These are phyloP conservation scores for Aplochiton taeniatus DNA, from an alignment of 2,797 vertebrate species.

Conservation along the genomic window DNA sequence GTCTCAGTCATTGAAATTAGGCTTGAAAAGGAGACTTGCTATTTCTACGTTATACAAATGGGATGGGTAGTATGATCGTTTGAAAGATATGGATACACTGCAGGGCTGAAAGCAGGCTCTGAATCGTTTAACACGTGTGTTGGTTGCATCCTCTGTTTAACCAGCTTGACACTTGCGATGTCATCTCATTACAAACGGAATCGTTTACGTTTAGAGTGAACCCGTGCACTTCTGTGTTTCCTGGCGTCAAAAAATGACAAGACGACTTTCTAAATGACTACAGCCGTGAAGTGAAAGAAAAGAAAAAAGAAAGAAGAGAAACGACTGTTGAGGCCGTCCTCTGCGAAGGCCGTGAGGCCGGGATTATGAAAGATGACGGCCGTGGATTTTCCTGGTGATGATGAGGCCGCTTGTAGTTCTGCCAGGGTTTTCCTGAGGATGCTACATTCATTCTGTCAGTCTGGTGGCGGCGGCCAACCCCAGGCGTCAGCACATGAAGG, in stretches of 20 bases:
- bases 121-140: background rate
- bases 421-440: constrained; percentile 48
- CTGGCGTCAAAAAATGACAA: no score
- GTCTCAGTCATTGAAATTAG: constrained; percentile 24
- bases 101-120: background rate
- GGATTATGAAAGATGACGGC: constrained; percentile 39
- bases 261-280: no score
- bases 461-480: background rate
- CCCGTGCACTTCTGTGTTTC: no score
- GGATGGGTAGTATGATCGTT: constrained; percentile 31
- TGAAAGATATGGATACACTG: constrained; percentile 32
- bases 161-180: constrained; percentile 15
- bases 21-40: no score
- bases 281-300: constrained; percentile 22
- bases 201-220: no score
- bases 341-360: constrained; percentile 33
- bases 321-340: constrained; percentile 37
- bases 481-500: constrained; percentile 34
- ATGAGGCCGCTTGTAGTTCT: constrained; percentile 54
- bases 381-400: constrained; percentile 37
- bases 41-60: constrained; percentile 43
- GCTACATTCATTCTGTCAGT: constrained; percentile 42
- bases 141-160: no score
- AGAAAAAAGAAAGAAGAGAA: constrained; percentile 34
- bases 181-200: no score